A percentile compares a stretch with the other conserved stretches of the same genome.
Evolutionary conservation across 2,797 vertebrate genomes (phyloP).

Genomic region (Enteromius afrohamiltoni): DNA sequence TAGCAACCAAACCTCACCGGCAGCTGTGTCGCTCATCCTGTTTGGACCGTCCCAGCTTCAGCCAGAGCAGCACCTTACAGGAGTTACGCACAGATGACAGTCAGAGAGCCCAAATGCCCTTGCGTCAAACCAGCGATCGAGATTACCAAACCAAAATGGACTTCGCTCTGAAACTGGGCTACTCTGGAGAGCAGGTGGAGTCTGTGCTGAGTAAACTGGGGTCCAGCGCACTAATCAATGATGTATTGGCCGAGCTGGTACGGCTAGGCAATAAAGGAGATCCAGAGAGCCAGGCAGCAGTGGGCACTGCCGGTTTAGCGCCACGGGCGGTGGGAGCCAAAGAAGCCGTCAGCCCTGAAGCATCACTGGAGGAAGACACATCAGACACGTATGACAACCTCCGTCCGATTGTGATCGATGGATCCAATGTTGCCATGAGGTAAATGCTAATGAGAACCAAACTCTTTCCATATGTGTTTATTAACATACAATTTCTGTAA

Average conservation of each 20-base stretch:
- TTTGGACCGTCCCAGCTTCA: constrained; percentile 94
- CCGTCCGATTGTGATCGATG: constrained; percentile 94
- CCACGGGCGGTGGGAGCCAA: constrained; percentile 81
- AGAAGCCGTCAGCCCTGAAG: constrained; percentile 87
- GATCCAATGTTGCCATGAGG: constrained; percentile 99
- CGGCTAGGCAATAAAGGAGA: constrained; percentile 95
- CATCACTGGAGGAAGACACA: constrained; percentile 91
- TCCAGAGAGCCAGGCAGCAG: constrained; percentile 82
- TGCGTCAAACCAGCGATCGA: constrained; percentile 73
- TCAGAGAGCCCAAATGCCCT: constrained; percentile 62
- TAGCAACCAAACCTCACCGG: constrained; percentile 86
- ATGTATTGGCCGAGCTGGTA: constrained; percentile 93
- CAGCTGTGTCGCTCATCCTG: constrained; percentile 96
- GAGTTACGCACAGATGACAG: constrained; percentile 83
- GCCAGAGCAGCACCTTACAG: constrained; percentile 89
- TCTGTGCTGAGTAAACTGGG: constrained; percentile 93
- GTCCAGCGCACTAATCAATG: constrained; percentile 92
- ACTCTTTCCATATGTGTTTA: background rate
- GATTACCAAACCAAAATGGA: constrained; percentile 98
- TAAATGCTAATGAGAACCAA: constrained; percentile 58
- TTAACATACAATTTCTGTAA: background rate
- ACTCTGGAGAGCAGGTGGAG: constrained; percentile 94
- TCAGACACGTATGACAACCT: constrained; percentile 90
- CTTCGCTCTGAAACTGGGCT: constrained; percentile 96
- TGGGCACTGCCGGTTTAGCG: constrained; percentile 68